Conservation (phyloP, 2,888 invertebrate species). For the Platypus cylindrus region DNA sequence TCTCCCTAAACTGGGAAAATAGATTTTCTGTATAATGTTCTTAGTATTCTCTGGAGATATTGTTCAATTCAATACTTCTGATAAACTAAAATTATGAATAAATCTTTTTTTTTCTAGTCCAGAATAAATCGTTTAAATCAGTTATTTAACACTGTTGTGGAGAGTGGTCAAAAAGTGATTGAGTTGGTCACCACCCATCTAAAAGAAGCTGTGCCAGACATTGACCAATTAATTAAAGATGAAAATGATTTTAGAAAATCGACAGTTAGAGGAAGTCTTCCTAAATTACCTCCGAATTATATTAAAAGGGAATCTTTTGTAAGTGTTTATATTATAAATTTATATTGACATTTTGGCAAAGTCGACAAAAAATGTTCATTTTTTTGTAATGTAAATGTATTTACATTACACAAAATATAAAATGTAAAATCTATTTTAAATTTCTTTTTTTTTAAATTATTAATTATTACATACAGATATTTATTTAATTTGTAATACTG, state of each 20-base stretch:
- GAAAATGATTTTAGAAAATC: constrained; percentile 18
- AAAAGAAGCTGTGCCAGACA: constrained; percentile 12
- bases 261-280: constrained; percentile 44
- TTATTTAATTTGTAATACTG: too few relatives aligned
- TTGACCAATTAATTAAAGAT: constrained; percentile 13
- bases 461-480: too few relatives aligned
- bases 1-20: too few relatives aligned
- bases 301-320: constrained; percentile 41
- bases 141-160: constrained; percentile 13
- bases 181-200: constrained; percentile 14
- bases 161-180: constrained; percentile 6
- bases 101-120: constrained; percentile 13
- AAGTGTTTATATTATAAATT: constrained; percentile 19
- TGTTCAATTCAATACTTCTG: too few relatives aligned
- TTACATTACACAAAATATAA: constrained; percentile 9
- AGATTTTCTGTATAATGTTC: too few relatives aligned
- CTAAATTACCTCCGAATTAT: constrained; percentile 43
- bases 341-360: background rate
- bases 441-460: too few relatives aligned
- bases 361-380: background rate
- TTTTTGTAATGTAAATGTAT: constrained; percentile 3
- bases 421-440: constrained; percentile 13
- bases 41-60: too few relatives aligned
- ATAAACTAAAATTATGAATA: too few relatives aligned
- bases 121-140: constrained; percentile 9